Conservation (phyloP, 2,113 vertebrate genomes). For the Malaclemys terrapin region DNA sequence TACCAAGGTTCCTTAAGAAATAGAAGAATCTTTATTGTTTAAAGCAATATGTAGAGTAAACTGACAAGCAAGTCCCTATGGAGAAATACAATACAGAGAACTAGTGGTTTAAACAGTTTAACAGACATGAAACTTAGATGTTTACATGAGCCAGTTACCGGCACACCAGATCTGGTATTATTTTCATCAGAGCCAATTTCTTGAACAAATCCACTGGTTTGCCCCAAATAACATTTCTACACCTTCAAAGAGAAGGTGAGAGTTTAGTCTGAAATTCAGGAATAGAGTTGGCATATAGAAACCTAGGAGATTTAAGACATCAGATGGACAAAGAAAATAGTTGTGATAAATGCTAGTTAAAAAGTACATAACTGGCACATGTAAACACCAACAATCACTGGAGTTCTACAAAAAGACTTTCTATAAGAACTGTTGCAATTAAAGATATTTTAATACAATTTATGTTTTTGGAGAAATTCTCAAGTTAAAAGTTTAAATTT, state of each 20-base stretch:
- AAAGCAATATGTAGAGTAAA: slow-evolving; percentile 75
- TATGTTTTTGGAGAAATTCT: not conserved
- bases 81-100: slow-evolving; percentile 74
- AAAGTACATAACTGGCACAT: slow-evolving; percentile 55
- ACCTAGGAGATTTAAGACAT: not conserved
- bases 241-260: not conserved
- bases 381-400: slow-evolving; percentile 57
- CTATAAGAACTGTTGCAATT: slow-evolving; percentile 60
- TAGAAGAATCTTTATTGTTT: slow-evolving; percentile 83
- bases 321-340: not conserved
- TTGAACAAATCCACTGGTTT: not conserved
- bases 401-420: slow-evolving; percentile 24
- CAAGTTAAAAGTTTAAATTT: not conserved
- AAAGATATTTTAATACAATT: slow-evolving; percentile 66
- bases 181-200: not conserved
- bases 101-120: slow-evolving; percentile 77
- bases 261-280: not conserved
- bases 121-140: slow-evolving; percentile 42
- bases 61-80: slow-evolving; percentile 72
- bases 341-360: not conserved
- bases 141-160: slow-evolving; percentile 75
- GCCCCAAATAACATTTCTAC: not conserved
- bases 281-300: not conserved
- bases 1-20: slow-evolving; percentile 81
- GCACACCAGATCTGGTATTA: slow-evolving; percentile 5